These are phyloP conservation scores for Ormyrus rosae DNA, from an alignment of 2,888 invertebrate species.

Conservation along the genomic window DNA sequence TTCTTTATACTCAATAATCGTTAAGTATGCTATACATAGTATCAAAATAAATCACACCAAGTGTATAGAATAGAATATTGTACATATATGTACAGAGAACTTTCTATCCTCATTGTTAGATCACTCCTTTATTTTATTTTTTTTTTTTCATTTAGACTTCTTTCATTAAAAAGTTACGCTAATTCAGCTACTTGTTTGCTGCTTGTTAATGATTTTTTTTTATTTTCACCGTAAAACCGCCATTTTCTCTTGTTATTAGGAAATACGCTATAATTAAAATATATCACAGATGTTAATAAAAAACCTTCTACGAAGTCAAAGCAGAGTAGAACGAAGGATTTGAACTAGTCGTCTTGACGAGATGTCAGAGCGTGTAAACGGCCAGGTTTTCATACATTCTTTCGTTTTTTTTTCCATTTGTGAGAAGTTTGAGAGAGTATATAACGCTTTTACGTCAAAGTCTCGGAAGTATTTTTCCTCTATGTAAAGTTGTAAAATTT, in stretches of 20 bases:
- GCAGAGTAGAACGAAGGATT: conserved; percentile 64
- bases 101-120: conserved; percentile 59
- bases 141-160: conserved; percentile 41
- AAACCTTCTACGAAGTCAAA: conserved; percentile 67
- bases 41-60: conserved; percentile 75
- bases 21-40: conserved; percentile 71
- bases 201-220: conserved; percentile 53
- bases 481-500: conserved; percentile 57
- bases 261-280: conserved; percentile 72
- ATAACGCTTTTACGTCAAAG: conserved; percentile 49
- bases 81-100: conserved; percentile 71
- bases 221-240: conserved; percentile 38
- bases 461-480: conserved; percentile 57
- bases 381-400: conserved; percentile 26
- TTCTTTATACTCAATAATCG: conserved; percentile 65
- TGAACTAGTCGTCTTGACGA: conserved; percentile 56
- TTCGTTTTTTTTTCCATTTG: conserved; percentile 1
- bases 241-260: conserved; percentile 60
- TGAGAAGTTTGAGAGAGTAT: conserved; percentile 32
- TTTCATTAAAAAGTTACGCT: conserved; percentile 57
- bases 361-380: conserved; percentile 57
- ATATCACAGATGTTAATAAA: conserved; percentile 75
- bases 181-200: conserved; percentile 59
- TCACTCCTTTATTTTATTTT: conserved; percentile 44
- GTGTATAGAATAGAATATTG: conserved; percentile 72